Conservation (phyloP, 1,140 invertebrate genomes). For the Sarcophaga bullata region DNA sequence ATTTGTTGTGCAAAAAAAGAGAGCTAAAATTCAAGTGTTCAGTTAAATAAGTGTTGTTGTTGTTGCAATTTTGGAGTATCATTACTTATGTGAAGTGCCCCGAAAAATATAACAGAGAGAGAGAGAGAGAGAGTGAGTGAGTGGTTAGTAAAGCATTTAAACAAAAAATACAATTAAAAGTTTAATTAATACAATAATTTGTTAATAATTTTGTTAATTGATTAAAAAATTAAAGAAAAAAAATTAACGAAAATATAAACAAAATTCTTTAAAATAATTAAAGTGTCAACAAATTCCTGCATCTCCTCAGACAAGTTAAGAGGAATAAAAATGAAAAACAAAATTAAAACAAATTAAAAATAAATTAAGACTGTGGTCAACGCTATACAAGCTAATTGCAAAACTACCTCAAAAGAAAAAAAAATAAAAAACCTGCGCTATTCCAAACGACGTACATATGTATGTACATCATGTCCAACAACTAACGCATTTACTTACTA, state of each 20-base stretch:
- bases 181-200: not conserved
- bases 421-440: not conserved
- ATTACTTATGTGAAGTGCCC: too few relatives aligned
- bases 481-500: not conserved
- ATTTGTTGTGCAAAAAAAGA: too few relatives aligned
- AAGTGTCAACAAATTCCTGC: not conserved
- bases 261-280: not conserved
- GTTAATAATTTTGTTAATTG: not conserved
- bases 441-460: not conserved
- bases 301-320: too few relatives aligned
- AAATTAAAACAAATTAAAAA: conserved; percentile 9
- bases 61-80: too few relatives aligned
- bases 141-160: too few relatives aligned
- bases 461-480: not conserved
- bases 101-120: too few relatives aligned
- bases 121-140: too few relatives aligned
- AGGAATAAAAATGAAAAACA: not conserved
- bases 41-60: too few relatives aligned
- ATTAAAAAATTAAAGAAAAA: not conserved
- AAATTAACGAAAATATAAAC: not conserved
- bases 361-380: not conserved
- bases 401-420: not conserved
- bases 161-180: not conserved
- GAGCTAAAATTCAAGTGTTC: not conserved
- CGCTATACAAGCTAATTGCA: not conserved